phyloP scores from a whole-genome alignment of 2,888 invertebrate genomes.

The Euclidia mi region DNA sequence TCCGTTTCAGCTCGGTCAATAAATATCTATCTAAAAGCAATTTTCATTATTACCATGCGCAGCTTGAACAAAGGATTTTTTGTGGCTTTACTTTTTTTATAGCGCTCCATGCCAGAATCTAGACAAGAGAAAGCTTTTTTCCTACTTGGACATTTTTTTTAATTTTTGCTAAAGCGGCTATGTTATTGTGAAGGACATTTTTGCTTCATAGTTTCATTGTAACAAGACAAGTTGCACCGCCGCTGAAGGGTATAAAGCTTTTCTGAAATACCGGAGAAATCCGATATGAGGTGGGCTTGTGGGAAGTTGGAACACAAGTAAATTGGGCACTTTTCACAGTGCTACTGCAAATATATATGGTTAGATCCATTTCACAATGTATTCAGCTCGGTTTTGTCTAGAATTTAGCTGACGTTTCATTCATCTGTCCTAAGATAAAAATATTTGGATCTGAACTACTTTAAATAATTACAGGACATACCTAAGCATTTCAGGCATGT shows the following conservation, averaged over 20 bases:
- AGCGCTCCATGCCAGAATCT: neutral
- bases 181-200: conserved; percentile 48
- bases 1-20: neutral
- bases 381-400: no score
- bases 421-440: neutral
- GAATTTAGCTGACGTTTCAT: no score
- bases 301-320: conserved; percentile 54
- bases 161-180: conserved; percentile 28
- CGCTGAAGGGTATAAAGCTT: conserved; percentile 47
- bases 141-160: conserved; percentile 39
- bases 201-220: conserved; percentile 57
- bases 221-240: conserved; percentile 60
- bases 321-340: conserved; percentile 55
- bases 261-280: conserved; percentile 53
- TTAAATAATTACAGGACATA: no score
- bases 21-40: conserved; percentile 1
- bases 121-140: conserved; percentile 10
- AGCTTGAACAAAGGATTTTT: neutral
- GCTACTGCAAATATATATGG: conserved; percentile 31
- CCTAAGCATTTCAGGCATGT: no score
- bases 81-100: neutral
- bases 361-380: conserved; percentile 15
- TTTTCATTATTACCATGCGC: conserved; percentile 1
- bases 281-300: conserved; percentile 51
- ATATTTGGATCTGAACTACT: no score